Evolutionary conservation across 2,113 vertebrate species (phyloP).

Genomic region (Gopherus evgoodei): DNA sequence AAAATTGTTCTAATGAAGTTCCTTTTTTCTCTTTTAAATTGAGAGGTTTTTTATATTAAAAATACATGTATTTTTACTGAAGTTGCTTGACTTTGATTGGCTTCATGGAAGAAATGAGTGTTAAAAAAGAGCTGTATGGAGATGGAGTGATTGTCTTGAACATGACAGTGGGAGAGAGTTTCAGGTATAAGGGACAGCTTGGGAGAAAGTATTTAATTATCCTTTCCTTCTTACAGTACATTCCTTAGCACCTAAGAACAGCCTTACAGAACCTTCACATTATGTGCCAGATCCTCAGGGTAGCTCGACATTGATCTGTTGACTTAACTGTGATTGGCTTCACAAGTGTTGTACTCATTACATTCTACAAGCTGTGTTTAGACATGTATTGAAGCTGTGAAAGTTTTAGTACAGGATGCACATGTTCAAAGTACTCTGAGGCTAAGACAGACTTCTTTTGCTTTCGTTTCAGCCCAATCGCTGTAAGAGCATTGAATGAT

Average conservation of each 20-base stretch:
- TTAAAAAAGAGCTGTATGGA: neutral
- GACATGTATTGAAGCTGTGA: neutral
- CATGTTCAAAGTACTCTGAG: neutral
- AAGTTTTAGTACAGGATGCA: fast-evolving
- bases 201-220: neutral
- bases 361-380: neutral
- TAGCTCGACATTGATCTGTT: neutral
- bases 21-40: constrained; percentile 22
- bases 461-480: constrained; percentile 64
- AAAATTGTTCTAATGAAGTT: constrained; percentile 19
- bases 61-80: neutral
- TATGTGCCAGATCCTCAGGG: neutral
- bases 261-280: neutral
- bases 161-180: neutral
- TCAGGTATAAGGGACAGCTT: neutral
- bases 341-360: neutral
- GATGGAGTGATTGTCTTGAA: neutral
- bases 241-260: neutral
- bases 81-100: neutral
- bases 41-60: constrained; percentile 18
- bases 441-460: neutral
- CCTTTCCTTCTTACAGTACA: neutral
- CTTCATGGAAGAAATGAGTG: neutral
- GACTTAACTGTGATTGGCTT: neutral
- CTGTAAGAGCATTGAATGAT: constrained; percentile 88